These are phyloP conservation scores for Arctia plantaginis DNA, from an alignment of 2,888 invertebrate species.

Conservation along the genomic window DNA sequence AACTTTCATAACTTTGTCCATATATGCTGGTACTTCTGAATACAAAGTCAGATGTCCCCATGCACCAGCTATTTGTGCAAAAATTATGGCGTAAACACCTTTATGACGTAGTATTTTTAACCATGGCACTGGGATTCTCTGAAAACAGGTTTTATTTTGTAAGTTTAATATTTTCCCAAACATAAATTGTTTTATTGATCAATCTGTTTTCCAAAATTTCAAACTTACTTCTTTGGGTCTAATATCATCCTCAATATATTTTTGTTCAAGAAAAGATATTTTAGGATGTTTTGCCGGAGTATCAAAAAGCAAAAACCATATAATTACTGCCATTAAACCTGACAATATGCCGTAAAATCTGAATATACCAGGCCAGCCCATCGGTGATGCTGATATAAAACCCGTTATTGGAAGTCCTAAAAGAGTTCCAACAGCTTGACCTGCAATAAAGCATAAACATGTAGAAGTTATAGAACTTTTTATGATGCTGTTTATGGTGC, in stretches of 20 bases:
- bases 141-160: conserved; percentile 24
- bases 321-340: conserved; percentile 84
- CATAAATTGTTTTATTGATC: too few relatives aligned
- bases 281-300: conserved; percentile 88
- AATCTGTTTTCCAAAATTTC: too few relatives aligned
- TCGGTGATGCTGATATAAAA: conserved; percentile 87
- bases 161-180: conserved; percentile 38
- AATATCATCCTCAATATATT: conserved; percentile 89
- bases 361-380: conserved; percentile 93
- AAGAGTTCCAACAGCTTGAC: conserved; percentile 92
- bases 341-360: conserved; percentile 90
- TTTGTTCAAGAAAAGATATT: conserved; percentile 88
- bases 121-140: conserved; percentile 89
- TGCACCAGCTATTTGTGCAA: conserved; percentile 89
- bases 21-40: conserved; percentile 92
- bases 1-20: conserved; percentile 90
- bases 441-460: conserved; percentile 64
- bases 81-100: conserved; percentile 79
- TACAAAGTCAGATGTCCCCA: conserved; percentile 94
- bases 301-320: conserved; percentile 88
- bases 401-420: conserved; percentile 91
- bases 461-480: too few relatives aligned
- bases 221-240: conserved; percentile 69
- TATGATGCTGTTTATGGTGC: not conserved
- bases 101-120: conserved; percentile 88